Percentiles rank a stretch among this genome's conserved stretches.
These are phyloP conservation scores for Imbricaverruca yamaguchii DNA, from an alignment of 2,888 invertebrate species.

Conservation along the genomic window DNA sequence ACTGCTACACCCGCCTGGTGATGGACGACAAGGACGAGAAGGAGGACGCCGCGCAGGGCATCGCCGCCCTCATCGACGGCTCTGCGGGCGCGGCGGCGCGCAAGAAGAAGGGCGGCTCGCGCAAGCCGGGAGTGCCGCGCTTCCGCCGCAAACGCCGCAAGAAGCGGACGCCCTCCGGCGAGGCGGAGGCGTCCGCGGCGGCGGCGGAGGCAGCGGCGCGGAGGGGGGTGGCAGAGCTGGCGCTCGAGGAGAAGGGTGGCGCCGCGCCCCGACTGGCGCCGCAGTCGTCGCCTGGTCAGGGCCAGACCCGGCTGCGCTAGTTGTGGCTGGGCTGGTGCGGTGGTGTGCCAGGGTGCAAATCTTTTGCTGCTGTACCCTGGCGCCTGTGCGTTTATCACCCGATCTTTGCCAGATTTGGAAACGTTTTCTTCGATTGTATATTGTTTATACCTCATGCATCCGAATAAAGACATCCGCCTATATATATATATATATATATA, in stretches of 20 bases:
- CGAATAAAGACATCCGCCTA: no score
- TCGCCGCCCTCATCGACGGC: not conserved
- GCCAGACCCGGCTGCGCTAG: not conserved
- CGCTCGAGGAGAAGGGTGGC: not conserved
- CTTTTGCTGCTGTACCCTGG: no score
- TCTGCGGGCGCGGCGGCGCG: not conserved
- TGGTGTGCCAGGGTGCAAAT: no score
- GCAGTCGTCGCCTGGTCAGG: not conserved
- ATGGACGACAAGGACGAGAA: constrained; percentile 22
- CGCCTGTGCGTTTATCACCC: no score
- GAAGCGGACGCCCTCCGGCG: not conserved
- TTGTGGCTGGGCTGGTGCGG: not conserved
- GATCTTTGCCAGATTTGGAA: no score
- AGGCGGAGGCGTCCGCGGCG: not conserved
- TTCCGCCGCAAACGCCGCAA: not conserved
- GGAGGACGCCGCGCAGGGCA: not conserved
- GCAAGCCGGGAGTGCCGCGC: not conserved
- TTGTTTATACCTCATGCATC: no score
- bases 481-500: no score
- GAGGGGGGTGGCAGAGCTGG: not conserved
- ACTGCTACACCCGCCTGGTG: constrained; percentile 47
- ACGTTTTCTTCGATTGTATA: no score
- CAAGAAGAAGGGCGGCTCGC: not conserved
- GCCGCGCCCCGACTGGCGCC: not conserved
- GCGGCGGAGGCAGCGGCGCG: not conserved